These are phyloP conservation scores for Ptyas mucosa DNA, from an alignment of 2,113 vertebrate genomes.

Conservation along the genomic window DNA sequence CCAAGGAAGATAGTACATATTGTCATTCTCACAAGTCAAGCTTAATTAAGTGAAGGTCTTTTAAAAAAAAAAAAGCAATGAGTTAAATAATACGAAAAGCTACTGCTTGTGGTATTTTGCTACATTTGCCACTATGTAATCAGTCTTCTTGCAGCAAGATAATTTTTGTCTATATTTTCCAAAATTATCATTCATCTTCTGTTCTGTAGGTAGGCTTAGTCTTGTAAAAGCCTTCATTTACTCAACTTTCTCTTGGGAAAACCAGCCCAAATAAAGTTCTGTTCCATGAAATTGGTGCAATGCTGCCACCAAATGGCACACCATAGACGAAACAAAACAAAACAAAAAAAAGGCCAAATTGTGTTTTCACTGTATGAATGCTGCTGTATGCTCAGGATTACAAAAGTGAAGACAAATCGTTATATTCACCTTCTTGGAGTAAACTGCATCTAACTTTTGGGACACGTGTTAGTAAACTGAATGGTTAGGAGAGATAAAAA, in stretches of 20 bases:
- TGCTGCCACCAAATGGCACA: conserved; percentile 66
- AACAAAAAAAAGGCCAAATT: rapidly evolving
- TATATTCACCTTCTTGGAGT: background rate
- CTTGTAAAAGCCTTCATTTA: conserved; percentile 16
- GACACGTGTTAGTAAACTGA: background rate
- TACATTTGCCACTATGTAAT: background rate
- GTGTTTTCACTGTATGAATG: rapidly evolving
- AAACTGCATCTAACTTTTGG: background rate
- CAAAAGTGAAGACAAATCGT: background rate
- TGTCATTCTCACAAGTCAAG: background rate
- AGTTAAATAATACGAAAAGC: conserved; percentile 11
- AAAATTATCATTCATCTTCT: conserved; percentile 2
- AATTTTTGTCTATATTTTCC: background rate
- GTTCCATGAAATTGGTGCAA: conserved; percentile 41
- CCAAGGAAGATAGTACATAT: background rate
- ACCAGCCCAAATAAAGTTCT: rapidly evolving
- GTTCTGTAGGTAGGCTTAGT: background rate
- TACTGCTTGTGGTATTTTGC: conserved; percentile 3
- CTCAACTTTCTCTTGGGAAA: conserved; percentile 8
- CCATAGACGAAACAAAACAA: rapidly evolving
- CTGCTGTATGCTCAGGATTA: rapidly evolving
- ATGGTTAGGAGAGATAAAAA: background rate
- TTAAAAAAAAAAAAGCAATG: background rate
- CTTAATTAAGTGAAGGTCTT: background rate
- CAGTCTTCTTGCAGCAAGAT: background rate